phyloP scores from a whole-genome alignment of 2,888 invertebrate genomes.

The Sympetrum striolatum region DNA sequence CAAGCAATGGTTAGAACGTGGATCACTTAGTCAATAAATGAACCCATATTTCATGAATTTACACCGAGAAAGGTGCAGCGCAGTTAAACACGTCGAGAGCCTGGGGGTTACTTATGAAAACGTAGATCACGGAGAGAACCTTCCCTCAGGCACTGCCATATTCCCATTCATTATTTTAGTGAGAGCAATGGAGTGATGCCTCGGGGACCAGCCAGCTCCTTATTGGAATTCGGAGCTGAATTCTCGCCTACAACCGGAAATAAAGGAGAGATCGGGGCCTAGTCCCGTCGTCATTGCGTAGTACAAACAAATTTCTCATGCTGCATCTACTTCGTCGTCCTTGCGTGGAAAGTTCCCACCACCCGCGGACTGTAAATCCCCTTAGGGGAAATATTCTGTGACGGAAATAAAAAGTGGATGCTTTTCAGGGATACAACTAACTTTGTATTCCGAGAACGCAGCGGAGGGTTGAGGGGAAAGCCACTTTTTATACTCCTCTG shows the following conservation, averaged over 20 bases:
- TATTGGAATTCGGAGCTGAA: background rate
- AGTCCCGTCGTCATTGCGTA: background rate
- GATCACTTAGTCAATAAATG: too few relatives aligned
- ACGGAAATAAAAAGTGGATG: background rate
- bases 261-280: background rate
- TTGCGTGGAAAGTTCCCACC: background rate
- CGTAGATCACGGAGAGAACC: background rate
- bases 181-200: background rate
- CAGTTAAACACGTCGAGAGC: too few relatives aligned
- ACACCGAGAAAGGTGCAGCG: too few relatives aligned
- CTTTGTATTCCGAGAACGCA: background rate
- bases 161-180: background rate
- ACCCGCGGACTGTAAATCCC: background rate
- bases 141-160: background rate
- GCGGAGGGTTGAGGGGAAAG: too few relatives aligned
- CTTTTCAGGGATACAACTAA: background rate
- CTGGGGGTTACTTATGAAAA: too few relatives aligned
- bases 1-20: too few relatives aligned
- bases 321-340: background rate
- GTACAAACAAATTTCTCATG: background rate
- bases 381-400: background rate
- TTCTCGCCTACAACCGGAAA: background rate
- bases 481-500: too few relatives aligned
- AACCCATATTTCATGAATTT: too few relatives aligned
- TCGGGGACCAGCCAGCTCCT: background rate